Evolutionary conservation across 2,113 vertebrate species (phyloP), one percentile per base, ranked within the genome.

Genomic region (Dolichallabes microphthalmus): DNA sequence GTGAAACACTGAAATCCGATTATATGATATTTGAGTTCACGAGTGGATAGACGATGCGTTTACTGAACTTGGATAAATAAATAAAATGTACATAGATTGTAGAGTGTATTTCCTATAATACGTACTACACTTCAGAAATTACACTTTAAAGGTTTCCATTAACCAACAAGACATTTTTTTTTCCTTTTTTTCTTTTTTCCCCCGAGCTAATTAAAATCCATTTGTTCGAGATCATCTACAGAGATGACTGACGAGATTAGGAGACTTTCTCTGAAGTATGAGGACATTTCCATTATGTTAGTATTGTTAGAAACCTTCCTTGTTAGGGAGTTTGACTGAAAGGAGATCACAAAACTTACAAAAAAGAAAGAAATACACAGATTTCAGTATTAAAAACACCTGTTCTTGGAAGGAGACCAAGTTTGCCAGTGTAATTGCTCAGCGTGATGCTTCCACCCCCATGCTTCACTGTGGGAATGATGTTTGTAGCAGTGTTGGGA

Each of bases 201-300:
- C n/a, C 39, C 53, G 35, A 66, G 58, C 57, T 61, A 64, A 80
- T 80, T 80, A 78, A 86, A 50, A 55, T 61, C 77, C 55, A 25
- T 87, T 86, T 66, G 19, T 2, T 9, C 58, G 25, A 25, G 25
- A 35, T 45, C 45, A 20, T 73, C 39, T 20, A 5, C 17, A 20
- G 69, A 69, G 25, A n/a, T 2, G 57, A 25, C 84, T 25, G 39
- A 32, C 74, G 27, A 61, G 15, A 57, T 82, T 52, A 82, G n/a
- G 52, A 73, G 20, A 55, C 64, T 19, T 73, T 73, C 39, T 13
- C 58, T 32, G 39, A 63, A 53, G 39, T 10, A 10, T n/a, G 15
- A 76, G 10, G 55, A 73, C 68, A 74, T 64, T 61, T 50, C 22
- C 25, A 11, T 83, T 22, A 52, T 50, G 17, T 6, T 66, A 15